Evolutionary conservation across 2,113 vertebrate genomes (phyloP), one percentile per base, ranked within the genome.

Genomic region (Microcebus lehilahytsara): DNA sequence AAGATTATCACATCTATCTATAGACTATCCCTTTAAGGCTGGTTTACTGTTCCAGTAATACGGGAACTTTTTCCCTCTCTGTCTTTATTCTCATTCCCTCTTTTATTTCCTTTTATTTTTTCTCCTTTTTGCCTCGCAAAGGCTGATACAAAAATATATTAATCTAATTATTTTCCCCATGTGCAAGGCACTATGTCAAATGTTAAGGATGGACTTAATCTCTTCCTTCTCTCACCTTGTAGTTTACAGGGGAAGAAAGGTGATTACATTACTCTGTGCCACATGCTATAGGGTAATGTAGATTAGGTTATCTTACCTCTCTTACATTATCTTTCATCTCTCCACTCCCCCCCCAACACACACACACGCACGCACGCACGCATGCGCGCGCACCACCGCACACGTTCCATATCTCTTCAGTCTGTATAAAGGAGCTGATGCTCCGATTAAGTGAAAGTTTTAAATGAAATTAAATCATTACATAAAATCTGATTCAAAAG

Each of bases 391-490:
- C n/a, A n/a, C n/a, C 32, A 75, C 71, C n/a, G 71, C 46, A 25
- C 20, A 32, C 11, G 6, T 7, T 16, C 23, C 20, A 11, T 23
- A 62, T 72, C 40, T 67, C n/a, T 81, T 69, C 42, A 40, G n/a
- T 69, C 51, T 91, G 40, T 64, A 53, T 32, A 91, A 93, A 69
- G 14, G 60, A 94, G 6, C 42, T 92, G 71, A 91, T 91, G 40
- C 53, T 96, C 79, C 58, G 75, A 69, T 74, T 90, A 91, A 94
- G 66, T 95, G 5, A 74, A 91, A 85, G 8, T 87, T 88, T 78
- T 95, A 67, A 77, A 67, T 89, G 34, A 93, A 91, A 72, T 97
- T 91, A 92, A 97, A 80, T 95, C 23, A 87, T 95, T 84, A 78
- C 27, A 51, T 96, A 64, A 93, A 96, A 89, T 95, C 40, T 88